Evolutionary conservation across 2,797 vertebrate genomes (phyloP).

Genomic region (Lagorchestes hirsutus): DNA sequence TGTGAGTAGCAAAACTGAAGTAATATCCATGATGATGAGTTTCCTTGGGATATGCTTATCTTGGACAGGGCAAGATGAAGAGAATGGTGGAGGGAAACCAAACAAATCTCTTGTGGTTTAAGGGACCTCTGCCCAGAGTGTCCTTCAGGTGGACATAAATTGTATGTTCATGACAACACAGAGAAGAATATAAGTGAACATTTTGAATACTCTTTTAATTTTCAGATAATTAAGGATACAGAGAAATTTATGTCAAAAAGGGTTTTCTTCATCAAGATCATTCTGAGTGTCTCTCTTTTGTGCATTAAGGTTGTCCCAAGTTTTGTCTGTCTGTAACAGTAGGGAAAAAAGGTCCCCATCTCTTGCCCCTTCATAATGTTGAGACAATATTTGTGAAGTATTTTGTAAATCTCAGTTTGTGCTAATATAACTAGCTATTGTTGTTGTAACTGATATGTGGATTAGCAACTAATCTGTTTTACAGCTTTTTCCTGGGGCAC

Average conservation of each 20-base stretch:
- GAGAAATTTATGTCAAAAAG: background rate
- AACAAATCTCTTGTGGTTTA: background rate
- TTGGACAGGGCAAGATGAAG: background rate
- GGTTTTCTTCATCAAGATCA: background rate
- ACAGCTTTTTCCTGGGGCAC: background rate
- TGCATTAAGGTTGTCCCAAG: background rate
- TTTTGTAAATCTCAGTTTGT: background rate
- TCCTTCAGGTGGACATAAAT: background rate
- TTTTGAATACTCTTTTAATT: background rate
- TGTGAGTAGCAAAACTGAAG: background rate
- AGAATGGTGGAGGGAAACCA: background rate
- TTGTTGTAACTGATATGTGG: background rate
- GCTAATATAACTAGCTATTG: background rate
- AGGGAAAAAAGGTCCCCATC: background rate
- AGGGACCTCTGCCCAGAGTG: background rate
- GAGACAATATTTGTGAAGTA: background rate
- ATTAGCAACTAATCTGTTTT: background rate
- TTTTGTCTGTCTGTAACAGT: background rate
- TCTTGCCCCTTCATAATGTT: background rate
- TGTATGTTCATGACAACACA: background rate
- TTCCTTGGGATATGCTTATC: background rate
- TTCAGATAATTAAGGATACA: background rate
- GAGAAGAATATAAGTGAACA: background rate
- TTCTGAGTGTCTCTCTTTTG: background rate
- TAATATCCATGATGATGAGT: background rate